Evolutionary conservation across 2,797 vertebrate genomes (phyloP).

Genomic region (Sebastolobus alascanus): DNA sequence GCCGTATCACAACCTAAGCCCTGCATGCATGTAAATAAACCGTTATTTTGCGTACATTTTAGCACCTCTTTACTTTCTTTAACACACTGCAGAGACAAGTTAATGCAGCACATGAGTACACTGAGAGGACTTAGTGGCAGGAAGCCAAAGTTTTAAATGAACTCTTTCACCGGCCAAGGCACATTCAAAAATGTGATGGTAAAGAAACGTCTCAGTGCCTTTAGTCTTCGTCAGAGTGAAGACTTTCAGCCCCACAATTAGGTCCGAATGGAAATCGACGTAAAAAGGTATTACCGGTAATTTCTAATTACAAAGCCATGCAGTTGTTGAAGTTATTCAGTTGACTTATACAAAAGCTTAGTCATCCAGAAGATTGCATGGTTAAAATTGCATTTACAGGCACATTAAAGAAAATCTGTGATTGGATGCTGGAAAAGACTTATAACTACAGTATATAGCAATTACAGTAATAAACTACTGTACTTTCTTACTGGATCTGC

Average conservation of each 20-base stretch:
- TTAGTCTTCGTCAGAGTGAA: conserved; percentile 7
- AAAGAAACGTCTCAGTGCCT: conserved; percentile 32
- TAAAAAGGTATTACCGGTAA: conserved; percentile 7
- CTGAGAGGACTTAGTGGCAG: conserved; percentile 48
- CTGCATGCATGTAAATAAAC: conserved; percentile 18
- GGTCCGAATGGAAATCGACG: conserved; percentile 7
- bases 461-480: background rate
- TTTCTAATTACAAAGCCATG: conserved; percentile 39
- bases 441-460: background rate
- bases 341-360: background rate
- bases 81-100: conserved; percentile 32
- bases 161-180: conserved; percentile 41
- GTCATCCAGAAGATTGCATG: conserved; percentile 4
- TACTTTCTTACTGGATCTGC: background rate
- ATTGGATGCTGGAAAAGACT: background rate
- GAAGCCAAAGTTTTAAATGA: conserved; percentile 61
- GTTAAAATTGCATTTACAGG: background rate
- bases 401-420: background rate
- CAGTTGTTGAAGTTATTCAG: conserved; percentile 11
- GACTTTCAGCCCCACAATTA: conserved; percentile 28
- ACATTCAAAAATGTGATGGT: conserved; percentile 14
- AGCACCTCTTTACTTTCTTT: conserved; percentile 34
- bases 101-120: conserved; percentile 52
- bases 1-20: background rate
- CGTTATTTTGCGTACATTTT: conserved; percentile 15